Base-by-base conservation (phyloP, 2,888 invertebrate genomes). In the Choristoneura rosaceana region DNA sequence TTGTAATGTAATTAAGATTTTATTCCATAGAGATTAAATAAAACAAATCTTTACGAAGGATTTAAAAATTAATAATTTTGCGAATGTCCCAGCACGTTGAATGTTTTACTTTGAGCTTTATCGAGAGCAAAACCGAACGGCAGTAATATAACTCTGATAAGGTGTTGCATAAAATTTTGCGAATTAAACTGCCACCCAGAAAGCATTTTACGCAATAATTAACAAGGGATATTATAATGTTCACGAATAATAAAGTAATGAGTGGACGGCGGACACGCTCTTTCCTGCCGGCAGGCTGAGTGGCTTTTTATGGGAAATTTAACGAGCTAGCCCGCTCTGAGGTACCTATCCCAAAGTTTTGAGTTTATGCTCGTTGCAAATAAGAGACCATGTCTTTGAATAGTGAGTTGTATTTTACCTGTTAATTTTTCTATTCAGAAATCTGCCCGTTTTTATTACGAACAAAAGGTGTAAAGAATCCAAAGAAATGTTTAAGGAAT, bases 231-330 rank as follows among this genome's bases (percentile, higher is more conserved):
- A 47, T 71, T 45, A 33, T 17, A 34, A 9, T 33, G 45, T 25
- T 68, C 52, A 41, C 8, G 41, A 68, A 63, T 63, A 68, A 68
- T 73, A 50, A 73, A 68, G 71, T 59, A 69, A 69, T 69, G 69
- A 60, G 59, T 3, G 47, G 17, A 69, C 52, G 14, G 50, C 8
- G 38, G 17, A 69, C 52, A 25, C 25, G 52, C 7, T 34, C 64
- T 68, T 64, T 60, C 38, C 43, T n/a, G 25, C 34, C 17, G n/a
- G 25, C 41, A 33, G 61, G 25, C 47, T 43, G 33, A 68, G 8
- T 14, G 17, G 43, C 64, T 69, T 43, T 67, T 64, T 73, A 73
- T 69, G 60, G 73, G 14, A 60, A 47, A 17, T 60, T 68, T 69
- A 73, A 73, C 64, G 64, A 69, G 59, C 59, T 52, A 52, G 38